Conservation (phyloP, 2,888 invertebrate species). For the Creontiades dilutus region DNA sequence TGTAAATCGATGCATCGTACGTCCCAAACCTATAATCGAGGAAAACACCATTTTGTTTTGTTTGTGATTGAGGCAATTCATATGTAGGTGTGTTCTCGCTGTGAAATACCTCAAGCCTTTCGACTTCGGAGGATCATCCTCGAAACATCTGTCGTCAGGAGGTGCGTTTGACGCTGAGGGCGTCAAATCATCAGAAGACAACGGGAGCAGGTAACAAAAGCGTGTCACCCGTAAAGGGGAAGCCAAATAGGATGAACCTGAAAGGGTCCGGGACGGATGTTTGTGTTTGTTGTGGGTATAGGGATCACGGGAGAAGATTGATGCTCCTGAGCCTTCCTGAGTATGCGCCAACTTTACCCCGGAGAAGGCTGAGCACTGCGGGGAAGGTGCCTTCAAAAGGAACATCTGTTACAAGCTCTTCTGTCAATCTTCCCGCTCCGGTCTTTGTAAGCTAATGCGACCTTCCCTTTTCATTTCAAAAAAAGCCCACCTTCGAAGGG, state of each 20-base stretch:
- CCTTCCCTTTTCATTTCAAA: conserved; percentile 53
- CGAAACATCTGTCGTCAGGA: conserved; percentile 35
- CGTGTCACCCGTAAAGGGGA: conserved; percentile 34
- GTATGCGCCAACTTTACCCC: conserved; percentile 48
- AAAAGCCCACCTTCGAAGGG: conserved; percentile 30
- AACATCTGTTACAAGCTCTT: conserved; percentile 70
- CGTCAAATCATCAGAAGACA: conserved; percentile 6
- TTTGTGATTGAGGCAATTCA: no score
- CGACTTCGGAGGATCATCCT: background rate
- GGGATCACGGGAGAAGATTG: conserved; percentile 45
- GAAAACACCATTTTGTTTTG: no score
- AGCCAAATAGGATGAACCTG: conserved; percentile 56
- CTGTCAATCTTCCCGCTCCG: conserved; percentile 57
- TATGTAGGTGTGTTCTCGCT: no score
- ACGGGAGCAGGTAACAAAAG: conserved; percentile 43
- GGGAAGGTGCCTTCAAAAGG: conserved; percentile 42
- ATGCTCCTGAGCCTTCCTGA: conserved; percentile 40
- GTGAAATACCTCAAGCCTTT: no score
- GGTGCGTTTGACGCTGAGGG: background rate
- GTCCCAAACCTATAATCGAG: no score
- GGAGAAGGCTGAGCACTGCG: background rate
- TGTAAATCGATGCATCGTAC: no score
- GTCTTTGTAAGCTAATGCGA: conserved; percentile 67
- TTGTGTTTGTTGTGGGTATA: conserved; percentile 60
- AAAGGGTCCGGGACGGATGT: conserved; percentile 49